Base-by-base conservation (phyloP, 2,797 vertebrate genomes). In the Echeneis naucrates region DNA sequence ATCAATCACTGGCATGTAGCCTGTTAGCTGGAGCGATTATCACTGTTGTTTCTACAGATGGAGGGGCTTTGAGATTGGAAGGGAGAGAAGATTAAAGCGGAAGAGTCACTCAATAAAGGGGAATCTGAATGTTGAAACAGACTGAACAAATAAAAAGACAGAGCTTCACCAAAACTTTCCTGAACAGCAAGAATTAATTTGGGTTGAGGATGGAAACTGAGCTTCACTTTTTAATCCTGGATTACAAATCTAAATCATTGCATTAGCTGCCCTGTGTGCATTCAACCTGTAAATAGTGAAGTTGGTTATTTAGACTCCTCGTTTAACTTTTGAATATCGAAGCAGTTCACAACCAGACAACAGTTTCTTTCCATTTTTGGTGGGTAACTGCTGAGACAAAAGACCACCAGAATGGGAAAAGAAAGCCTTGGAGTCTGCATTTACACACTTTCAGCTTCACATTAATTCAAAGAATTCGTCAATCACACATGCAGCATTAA, bases 181-280 rank as follows among this genome's bases (percentile, higher is more conserved):
- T 4, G 21, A 52, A 13, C 48, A n/a, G n/a, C 37, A 35, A 38
- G 5, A 26, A 26, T 53, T 37, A 59, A 66, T 72, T 70, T 78
- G 58, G 51, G 45, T 74, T 68, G 66, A 33, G 38, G 47, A 44
- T 23, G 21, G 19, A 27, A 44, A 44, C 24, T 9, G 64, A 13
- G 48, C 13, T 47, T 58, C 11, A 53, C 38, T 57, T 74, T 54
- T 66, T 72, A 79, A 77, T 70, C 67, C 53, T 14, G 44, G 66
- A 67, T 74, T 68, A 78, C 50, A 53, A 19, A n/a, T 27, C 30
- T 32, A 19, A 72, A 78, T 56, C 44, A 44, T 1, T 50, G 52
- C 59, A 69, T 72, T 48, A 77, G 47, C 50, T 53, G 33, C 61
- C 27, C 38, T 68, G 27, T 50, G 57, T 51, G 54, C 19, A 47